These are phyloP conservation scores for Iguana delicatissima DNA, from an alignment of 2,797 vertebrate species.

Conservation along the genomic window DNA sequence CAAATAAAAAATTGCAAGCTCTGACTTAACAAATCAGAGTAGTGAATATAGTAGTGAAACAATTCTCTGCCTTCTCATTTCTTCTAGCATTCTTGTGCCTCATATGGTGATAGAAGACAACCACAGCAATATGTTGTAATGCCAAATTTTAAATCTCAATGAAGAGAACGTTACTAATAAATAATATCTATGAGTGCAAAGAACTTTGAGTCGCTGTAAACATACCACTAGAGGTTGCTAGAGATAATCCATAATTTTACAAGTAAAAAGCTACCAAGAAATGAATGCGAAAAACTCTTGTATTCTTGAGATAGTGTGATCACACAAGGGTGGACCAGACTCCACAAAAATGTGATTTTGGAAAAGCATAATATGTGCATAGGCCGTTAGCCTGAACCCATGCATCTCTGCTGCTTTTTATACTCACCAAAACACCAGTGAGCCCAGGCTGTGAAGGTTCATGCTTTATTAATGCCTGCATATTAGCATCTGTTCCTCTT, in stretches of 20 bases:
- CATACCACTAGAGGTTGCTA: conserved; percentile 31
- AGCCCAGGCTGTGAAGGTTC: conserved; percentile 12
- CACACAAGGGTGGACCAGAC: conserved; percentile 12
- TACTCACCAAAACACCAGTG: conserved; percentile 39
- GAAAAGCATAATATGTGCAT: conserved; percentile 25
- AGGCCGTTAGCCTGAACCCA: conserved; percentile 12
- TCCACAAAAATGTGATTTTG: conserved; percentile 22
- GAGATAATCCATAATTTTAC: background rate
- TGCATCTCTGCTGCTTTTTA: conserved; percentile 10
- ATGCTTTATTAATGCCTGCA: conserved; percentile 20
- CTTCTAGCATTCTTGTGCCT: background rate
- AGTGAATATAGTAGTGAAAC: background rate
- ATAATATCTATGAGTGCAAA: background rate
- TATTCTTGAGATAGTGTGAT: background rate
- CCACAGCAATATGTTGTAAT: background rate
- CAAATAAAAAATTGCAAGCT: background rate
- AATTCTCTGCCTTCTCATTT: background rate
- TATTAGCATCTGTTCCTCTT: background rate
- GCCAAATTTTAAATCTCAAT: background rate
- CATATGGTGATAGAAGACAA: background rate
- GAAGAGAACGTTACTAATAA: background rate
- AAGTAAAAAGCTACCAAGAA: background rate
- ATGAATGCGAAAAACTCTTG: conserved; percentile 1
- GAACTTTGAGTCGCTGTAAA: background rate
- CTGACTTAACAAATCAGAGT: background rate